Conservation (phyloP, 2,113 vertebrate species). For the Ailurus styani region DNA sequence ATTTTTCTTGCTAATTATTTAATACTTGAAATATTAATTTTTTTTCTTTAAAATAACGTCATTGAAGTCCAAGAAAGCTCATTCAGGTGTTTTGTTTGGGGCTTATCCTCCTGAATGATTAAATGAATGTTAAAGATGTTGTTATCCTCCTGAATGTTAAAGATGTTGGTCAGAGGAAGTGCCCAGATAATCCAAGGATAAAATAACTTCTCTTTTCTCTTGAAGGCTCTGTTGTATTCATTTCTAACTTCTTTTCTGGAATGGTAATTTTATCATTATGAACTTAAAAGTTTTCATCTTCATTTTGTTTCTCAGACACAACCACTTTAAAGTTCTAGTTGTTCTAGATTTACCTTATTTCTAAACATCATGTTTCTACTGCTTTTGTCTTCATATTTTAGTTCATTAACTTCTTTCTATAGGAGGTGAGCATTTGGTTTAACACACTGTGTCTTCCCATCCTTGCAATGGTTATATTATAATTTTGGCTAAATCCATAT, state of each 20-base stretch:
- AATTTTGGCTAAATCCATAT: not conserved
- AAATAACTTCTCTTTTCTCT: not conserved
- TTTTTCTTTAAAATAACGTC: not conserved
- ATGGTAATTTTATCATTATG: not conserved
- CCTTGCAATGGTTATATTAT: not conserved
- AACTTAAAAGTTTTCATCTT: not conserved
- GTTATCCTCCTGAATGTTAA: too few species aligned
- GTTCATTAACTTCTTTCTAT: not conserved
- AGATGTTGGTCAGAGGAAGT: not conserved
- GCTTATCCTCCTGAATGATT: not conserved
- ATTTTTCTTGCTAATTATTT: not conserved
- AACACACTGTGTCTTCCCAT: not conserved
- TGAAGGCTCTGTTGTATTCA: not conserved
- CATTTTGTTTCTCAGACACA: constrained; percentile 2
- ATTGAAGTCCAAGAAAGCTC: not conserved
- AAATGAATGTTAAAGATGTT: not conserved
- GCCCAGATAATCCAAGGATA: not conserved
- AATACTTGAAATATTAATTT: not conserved
- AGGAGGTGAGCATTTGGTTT: not conserved
- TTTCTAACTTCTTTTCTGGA: constrained; percentile 1
- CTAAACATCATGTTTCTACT: not conserved
- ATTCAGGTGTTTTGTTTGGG: not conserved
- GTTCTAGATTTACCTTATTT: not conserved
- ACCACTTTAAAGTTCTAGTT: constrained; percentile 14
- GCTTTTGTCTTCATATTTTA: not conserved